Evolutionary conservation across 1,140 invertebrate genomes (phyloP), one percentile per base, ranked within the genome.

Genomic region (Aphelenchoides besseyi): DNA sequence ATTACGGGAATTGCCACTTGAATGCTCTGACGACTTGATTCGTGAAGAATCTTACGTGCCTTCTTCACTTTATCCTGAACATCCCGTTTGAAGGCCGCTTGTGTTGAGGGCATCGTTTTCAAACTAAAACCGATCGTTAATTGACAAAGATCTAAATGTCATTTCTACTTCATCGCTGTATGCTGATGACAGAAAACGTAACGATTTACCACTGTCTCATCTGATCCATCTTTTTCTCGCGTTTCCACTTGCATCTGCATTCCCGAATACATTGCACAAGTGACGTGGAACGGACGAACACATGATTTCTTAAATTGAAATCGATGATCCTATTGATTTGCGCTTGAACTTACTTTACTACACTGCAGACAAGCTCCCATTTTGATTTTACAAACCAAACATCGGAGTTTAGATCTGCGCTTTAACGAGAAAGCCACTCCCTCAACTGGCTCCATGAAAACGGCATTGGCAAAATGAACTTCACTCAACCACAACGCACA

Each of bases 401-500:
- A 98, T 1, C 91, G 91, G 0, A 98, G 87, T 81, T 92, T 93
- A 93, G 94, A 97, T 16, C 95, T 88, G 0, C 95, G 94, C 16
- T 92, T 88, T 1, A 95, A 94, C 81, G 98, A 97, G 74, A 92
- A 93, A 84, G 94, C 91, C 76, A 98, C 93, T 68, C 93, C 94
- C 86, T 98, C 90, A 77, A 98, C 94, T 2, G 96, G 96, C 86
- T 98, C 96, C 1, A 79, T 35, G 36, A 78, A 78, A 12, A 78
- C 76, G 3, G 63, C 67, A 53, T 78, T 78, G 35, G 78, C 78
- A 74, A 78, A 78, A 41, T 78, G 76, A 33, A 78, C 78, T 90
- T 98, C 95, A 2, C 95, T 96, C 82, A 98, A 96, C 95, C 95
- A 99, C 2, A 98, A 86, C 1, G 95, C 95, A 86, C 96, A 99